Evolutionary conservation across 2,888 invertebrate species (phyloP), one percentile per base, ranked within the genome.

Genomic region (Epinotia brunnichana): DNA sequence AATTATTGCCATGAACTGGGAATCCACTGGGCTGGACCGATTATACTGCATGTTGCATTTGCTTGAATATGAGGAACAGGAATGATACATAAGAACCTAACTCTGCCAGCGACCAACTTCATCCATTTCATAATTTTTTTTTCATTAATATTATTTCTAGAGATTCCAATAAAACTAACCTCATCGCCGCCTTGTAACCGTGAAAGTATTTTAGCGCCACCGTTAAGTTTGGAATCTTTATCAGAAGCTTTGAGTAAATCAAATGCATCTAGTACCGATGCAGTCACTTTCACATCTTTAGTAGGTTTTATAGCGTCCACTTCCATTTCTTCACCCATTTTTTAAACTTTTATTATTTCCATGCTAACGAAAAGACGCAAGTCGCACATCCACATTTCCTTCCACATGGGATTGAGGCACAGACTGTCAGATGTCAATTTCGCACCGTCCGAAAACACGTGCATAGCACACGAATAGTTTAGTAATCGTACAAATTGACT

Each of bases 241-340:
- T 88, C 89, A 7, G 84, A 74, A 3, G 85, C 85, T 80, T 87
- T 89, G 19, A 92, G 81, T 74, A 90, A 85, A 78, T 90, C 90
- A 78, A 92, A 93, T 41, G 92, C 89, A 76, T 92, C 92, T 74
- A 94, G 82, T 75, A 93, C 82, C 17, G 91, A 90, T 60, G 89
- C 75, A 29, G 87, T 85, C 4, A 90, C 86, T 83, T 85, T 87
- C 19, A 61, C 73, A 44, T 81, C 83, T 59, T 82, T 84, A 63
- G 78, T 79, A 74, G 81, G 75, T 69, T 78, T 68, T 15, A 17
- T 44, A 24, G 61, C 80, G 69, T 75, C 80, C 59, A 75, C 66
- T 72, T 78, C 82, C 53, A 74, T 78, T 78, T 86, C 85, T 78
- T 89, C 89, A 76, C 85, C 86, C 89, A 91, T 90, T 85, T 61